Evolutionary conservation across 2,888 invertebrate genomes (phyloP).

Genomic region (Lycaena phlaeas): DNA sequence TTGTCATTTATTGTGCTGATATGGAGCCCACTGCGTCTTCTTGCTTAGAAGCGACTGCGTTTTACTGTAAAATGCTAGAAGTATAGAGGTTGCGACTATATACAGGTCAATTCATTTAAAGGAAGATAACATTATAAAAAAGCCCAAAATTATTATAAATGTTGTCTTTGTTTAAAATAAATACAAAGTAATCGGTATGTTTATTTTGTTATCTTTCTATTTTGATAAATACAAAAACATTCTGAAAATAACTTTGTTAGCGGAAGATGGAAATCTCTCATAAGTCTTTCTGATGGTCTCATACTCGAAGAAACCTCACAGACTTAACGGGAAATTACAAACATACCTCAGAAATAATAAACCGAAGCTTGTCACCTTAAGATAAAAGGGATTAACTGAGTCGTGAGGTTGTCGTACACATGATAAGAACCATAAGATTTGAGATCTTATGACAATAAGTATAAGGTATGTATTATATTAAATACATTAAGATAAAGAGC

Average conservation of each 20-base stretch:
- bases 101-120: too few relatives aligned
- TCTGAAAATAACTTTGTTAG: not conserved
- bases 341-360: constrained; percentile 62
- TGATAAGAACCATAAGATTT: not conserved
- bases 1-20: too few relatives aligned
- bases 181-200: too few relatives aligned
- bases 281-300: constrained; percentile 7
- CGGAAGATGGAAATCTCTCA: constrained; percentile 5
- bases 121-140: too few relatives aligned
- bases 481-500: constrained; percentile 20
- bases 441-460: constrained; percentile 9
- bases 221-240: not conserved
- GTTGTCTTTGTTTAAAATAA: too few relatives aligned
- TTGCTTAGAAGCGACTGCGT: too few relatives aligned
- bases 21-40: too few relatives aligned
- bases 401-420: constrained; percentile 44
- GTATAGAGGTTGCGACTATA: too few relatives aligned
- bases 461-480: constrained; percentile 22
- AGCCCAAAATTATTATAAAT: too few relatives aligned
- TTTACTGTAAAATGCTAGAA: too few relatives aligned
- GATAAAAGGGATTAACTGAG: constrained; percentile 62
- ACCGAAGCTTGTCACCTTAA: constrained; percentile 60
- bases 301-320: constrained; percentile 12
- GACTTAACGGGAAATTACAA: constrained; percentile 33
- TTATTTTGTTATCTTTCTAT: too few relatives aligned